Evolutionary conservation across 2,888 invertebrate species (phyloP), one percentile per base, ranked within the genome.

Genomic region (Drosophila anceps): DNA sequence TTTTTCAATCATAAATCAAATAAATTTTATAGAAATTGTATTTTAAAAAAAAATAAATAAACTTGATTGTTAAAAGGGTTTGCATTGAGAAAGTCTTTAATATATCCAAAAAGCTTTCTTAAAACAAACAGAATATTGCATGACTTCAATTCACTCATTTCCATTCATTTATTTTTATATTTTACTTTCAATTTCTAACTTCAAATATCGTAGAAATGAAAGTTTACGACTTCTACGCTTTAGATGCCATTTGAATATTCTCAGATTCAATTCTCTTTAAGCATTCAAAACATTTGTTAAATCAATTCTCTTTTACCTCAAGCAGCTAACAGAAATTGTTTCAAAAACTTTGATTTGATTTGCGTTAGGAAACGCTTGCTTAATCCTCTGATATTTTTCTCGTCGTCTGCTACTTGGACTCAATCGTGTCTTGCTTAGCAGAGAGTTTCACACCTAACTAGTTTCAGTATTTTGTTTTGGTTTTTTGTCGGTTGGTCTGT

Each of bases 401-500:
- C 9, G n/a, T 35, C 12, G 27, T 3, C 24, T 12, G 10, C 6
- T 18, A 10, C 29, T 55, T 41, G 12, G 18, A n/a, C 43, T 57
- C n/a, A 57, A 33, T 24, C 43, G 18, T 15, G 20, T 43, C 43
- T 37, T n/a, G 2, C 1, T 9, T 18, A 9, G 39, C 58, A 4
- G 27, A 37, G 15, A 29, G 37, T 20, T 39, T 48, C 20, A 48
- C 59, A 59, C 59, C 59, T 59, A 59, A 59, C 62, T 65, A 59
- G 50, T n/a, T 39, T 35, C 54, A 54, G 54, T n/a, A 27, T 55
- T 54, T n/a, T 29, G 48, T 29, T n/a, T 48, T 29, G 13, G 13
- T 5, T 24, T 24, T n/a, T 48, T 18, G 6, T n/a, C 10, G 24
- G 1, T 24, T 44, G 7, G n/a, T n/a, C n/a, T 24, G 24, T 13